These are phyloP conservation scores for Zeuzera pyrina DNA, from an alignment of 2,888 invertebrate genomes.

Conservation along the genomic window DNA sequence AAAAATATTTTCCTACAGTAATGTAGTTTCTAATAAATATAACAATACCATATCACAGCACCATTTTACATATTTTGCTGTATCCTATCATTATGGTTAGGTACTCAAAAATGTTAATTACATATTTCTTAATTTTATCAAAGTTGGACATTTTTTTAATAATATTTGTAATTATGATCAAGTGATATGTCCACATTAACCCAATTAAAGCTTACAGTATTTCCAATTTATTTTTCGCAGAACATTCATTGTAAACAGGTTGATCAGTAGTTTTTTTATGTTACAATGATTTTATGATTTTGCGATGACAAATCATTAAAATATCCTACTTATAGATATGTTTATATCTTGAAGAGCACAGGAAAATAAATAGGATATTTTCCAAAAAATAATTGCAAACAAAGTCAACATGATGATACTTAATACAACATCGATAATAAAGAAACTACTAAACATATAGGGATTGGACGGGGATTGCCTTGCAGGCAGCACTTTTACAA, in stretches of 20 bases:
- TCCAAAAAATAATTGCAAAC: conserved; percentile 35
- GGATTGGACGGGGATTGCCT: conserved; percentile 37
- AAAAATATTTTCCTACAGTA: background rate
- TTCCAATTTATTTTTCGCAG: conserved; percentile 23
- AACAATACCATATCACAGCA: conserved; percentile 57
- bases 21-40: conserved; percentile 21
- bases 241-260: too few species aligned
- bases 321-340: too few species aligned
- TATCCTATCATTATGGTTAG: conserved; percentile 36
- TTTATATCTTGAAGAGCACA: too few species aligned
- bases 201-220: conserved; percentile 48
- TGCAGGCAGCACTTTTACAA: conserved; percentile 15
- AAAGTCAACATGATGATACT: conserved; percentile 30
- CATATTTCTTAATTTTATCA: conserved; percentile 28
- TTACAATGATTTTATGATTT: too few species aligned
- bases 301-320: too few species aligned
- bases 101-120: conserved; percentile 20
- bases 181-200: conserved; percentile 51
- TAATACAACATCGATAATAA: conserved; percentile 42
- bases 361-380: too few species aligned
- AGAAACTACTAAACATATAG: conserved; percentile 41
- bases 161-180: conserved; percentile 21
- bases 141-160: conserved; percentile 32
- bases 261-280: too few species aligned
- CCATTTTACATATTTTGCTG: conserved; percentile 43